A percentile compares a stretch with the other conserved stretches of the same genome.
Conservation (phyloP, 1,140 invertebrate species). For the Lasaia peninsularis region DNA sequence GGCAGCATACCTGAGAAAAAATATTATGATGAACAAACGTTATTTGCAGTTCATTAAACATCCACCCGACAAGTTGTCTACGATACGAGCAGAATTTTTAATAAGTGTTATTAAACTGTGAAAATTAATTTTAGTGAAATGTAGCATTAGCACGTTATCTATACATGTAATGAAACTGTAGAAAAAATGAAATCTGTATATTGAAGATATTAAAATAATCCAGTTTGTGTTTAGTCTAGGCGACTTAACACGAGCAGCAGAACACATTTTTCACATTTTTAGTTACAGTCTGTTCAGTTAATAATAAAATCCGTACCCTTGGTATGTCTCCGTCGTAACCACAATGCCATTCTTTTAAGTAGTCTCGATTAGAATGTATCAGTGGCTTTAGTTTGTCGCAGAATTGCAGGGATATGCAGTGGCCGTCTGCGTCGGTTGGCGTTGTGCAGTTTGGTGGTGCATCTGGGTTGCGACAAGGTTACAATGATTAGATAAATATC, state of each 20-base stretch:
- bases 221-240: too few relatives aligned
- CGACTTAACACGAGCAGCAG: too few relatives aligned
- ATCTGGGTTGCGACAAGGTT: slow-evolving; percentile 14
- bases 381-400: slow-evolving; percentile 23
- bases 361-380: slow-evolving; percentile 20
- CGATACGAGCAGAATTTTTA: too few relatives aligned
- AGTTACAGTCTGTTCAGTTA: too few relatives aligned
- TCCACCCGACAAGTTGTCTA: too few relatives aligned
- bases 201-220: too few relatives aligned
- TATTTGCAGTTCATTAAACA: not conserved
- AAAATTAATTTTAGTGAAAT: too few relatives aligned
- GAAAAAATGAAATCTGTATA: too few relatives aligned
- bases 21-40: slow-evolving; percentile 1
- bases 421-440: slow-evolving; percentile 17
- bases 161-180: too few relatives aligned
- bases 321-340: slow-evolving; percentile 29
- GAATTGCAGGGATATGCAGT: slow-evolving; percentile 16
- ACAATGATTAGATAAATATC: not conserved
- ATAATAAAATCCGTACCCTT: slow-evolving; percentile 21
- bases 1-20: slow-evolving; percentile 46
- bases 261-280: too few relatives aligned
- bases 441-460: slow-evolving; percentile 15
- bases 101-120: too few relatives aligned
- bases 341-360: slow-evolving; percentile 31
- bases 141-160: too few relatives aligned